Evolutionary conservation across 2,797 vertebrate genomes (phyloP).

Genomic region (Hydrolagus colliei): DNA sequence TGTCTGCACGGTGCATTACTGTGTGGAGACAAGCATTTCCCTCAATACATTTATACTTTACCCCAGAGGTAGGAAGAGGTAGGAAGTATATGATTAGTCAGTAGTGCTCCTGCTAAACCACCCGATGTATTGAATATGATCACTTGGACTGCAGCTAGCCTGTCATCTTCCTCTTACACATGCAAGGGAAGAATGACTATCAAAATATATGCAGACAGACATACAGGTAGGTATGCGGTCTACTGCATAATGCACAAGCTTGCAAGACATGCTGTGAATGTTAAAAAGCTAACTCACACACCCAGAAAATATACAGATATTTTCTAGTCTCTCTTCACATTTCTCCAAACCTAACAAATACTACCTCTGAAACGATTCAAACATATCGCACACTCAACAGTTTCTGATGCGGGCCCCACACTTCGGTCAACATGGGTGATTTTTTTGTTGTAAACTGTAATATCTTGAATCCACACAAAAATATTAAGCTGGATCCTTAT

Average conservation of each 20-base stretch:
- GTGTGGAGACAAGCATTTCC: neutral
- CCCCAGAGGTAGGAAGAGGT: neutral
- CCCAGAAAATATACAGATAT: neutral
- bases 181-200: neutral
- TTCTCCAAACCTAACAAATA: neutral
- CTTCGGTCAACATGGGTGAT: neutral
- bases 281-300: neutral
- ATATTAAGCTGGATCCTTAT: neutral
- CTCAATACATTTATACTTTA: slow-evolving; percentile 24
- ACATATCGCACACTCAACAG: neutral
- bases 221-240: neutral
- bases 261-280: neutral
- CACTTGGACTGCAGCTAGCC: slow-evolving; percentile 8
- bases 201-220: neutral
- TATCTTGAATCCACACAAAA: neutral
- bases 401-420: neutral
- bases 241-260: neutral
- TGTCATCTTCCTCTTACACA: no score
- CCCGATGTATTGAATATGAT: neutral
- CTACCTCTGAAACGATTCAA: neutral
- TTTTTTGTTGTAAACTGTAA: neutral
- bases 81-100: neutral
- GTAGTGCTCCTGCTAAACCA: neutral
- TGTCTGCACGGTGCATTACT: neutral
- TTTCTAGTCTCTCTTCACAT: slow-evolving; percentile 12